phyloP scores from a whole-genome alignment of 2,888 invertebrate genomes.

The Ectemnius continuus region DNA sequence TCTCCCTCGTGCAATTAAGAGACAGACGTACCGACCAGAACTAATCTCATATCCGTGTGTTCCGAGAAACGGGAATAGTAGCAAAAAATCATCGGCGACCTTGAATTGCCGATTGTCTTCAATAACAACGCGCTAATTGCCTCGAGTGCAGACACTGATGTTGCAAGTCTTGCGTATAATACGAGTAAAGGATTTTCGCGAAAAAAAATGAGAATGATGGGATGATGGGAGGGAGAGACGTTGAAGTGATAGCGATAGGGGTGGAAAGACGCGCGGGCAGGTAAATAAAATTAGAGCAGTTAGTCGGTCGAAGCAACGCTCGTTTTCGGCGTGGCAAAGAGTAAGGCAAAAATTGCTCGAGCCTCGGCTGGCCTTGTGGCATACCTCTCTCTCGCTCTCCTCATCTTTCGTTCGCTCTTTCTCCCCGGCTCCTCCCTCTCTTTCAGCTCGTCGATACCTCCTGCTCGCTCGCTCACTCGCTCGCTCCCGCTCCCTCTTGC shows the following conservation, averaged over 20 bases:
- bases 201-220: not conserved
- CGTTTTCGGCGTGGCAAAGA: conserved; percentile 57
- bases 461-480: conserved; percentile 31
- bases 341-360: conserved; percentile 65
- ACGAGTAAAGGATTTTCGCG: not conserved
- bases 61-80: too few relatives aligned
- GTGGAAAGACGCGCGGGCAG: conserved; percentile 22
- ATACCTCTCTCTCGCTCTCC: conserved; percentile 52
- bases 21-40: too few relatives aligned
- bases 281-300: conserved; percentile 65
- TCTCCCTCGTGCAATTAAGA: too few relatives aligned
- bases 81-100: too few relatives aligned
- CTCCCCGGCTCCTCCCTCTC: conserved; percentile 40
- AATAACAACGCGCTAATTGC: too few relatives aligned
- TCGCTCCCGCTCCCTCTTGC: conserved; percentile 61
- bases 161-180: too few relatives aligned
- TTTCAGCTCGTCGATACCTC: conserved; percentile 41
- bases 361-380: conserved; percentile 72
- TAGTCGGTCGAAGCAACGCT: conserved; percentile 57
- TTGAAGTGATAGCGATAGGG: conserved; percentile 28
- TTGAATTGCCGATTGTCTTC: too few relatives aligned
- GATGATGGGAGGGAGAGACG: conserved; percentile 1
- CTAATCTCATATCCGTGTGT: too few relatives aligned
- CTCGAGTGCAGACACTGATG: too few relatives aligned
- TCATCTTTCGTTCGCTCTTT: conserved; percentile 34